Evolutionary conservation across 2,888 invertebrate species (phyloP).

Genomic region (Nymphalis polychloros): DNA sequence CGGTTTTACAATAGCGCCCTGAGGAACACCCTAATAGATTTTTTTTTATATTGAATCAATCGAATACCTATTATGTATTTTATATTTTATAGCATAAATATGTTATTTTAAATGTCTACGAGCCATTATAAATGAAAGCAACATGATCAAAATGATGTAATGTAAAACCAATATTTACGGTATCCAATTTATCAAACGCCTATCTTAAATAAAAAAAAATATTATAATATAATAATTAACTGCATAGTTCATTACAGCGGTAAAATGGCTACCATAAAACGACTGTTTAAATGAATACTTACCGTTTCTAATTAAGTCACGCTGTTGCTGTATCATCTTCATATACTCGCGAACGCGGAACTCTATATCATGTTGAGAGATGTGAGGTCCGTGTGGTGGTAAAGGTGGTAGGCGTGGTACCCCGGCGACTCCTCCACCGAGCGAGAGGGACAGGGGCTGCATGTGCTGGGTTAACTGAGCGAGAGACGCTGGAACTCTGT

Average conservation of each 20-base stretch:
- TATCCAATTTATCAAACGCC: not conserved
- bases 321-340: conserved; percentile 84
- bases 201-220: not conserved
- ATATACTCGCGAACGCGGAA: conserved; percentile 90
- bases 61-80: too few species aligned
- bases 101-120: too few species aligned
- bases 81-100: too few species aligned
- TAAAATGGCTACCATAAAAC: too few species aligned
- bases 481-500: conserved; percentile 81
- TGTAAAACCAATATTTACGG: not conserved
- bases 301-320: conserved; percentile 72
- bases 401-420: conserved; percentile 83
- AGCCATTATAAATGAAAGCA: not conserved
- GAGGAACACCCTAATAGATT: not conserved
- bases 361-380: conserved; percentile 87
- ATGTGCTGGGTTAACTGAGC: conserved; percentile 83
- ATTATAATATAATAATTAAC: not conserved
- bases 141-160: not conserved
- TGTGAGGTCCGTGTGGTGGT: conserved; percentile 79
- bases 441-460: conserved; percentile 89
- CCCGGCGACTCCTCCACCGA: conserved; percentile 77
- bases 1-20: conserved; percentile 1
- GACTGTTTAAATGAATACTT: conserved; percentile 31
- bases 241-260: too few species aligned
- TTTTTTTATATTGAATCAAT: not conserved